Evolutionary conservation across 2,888 invertebrate genomes (phyloP).

Genomic region (Drosophila barbarae): DNA sequence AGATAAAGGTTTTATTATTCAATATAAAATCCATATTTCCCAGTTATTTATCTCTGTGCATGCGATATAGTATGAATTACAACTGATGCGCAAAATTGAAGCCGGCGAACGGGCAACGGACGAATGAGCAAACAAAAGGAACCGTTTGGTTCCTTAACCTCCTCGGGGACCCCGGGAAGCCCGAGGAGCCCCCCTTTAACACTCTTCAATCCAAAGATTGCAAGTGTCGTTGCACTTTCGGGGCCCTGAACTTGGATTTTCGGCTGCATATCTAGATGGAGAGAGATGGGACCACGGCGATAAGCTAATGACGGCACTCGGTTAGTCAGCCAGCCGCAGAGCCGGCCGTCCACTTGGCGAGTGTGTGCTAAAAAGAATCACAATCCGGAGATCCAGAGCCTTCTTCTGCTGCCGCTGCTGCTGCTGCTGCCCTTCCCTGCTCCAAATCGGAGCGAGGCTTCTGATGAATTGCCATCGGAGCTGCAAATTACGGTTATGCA

Average conservation of each 20-base stretch:
- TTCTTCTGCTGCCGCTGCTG: background rate
- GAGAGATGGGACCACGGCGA: slow-evolving; percentile 45
- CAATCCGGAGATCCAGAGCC: slow-evolving; percentile 12
- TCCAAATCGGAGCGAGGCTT: slow-evolving; percentile 16
- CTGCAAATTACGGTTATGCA: slow-evolving; percentile 70
- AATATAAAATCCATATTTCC: background rate
- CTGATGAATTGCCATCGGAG: slow-evolving; percentile 71
- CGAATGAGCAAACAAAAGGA: slow-evolving; percentile 64
- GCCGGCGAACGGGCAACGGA: slow-evolving; percentile 59
- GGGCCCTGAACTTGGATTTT: slow-evolving; percentile 48
- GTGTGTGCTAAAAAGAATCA: slow-evolving; percentile 57
- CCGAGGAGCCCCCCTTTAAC: slow-evolving; percentile 12
- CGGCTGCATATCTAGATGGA: slow-evolving; percentile 48
- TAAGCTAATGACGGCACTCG: slow-evolving; percentile 62
- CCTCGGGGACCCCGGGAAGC: background rate
- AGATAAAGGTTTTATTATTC: too few species aligned
- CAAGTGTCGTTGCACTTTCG: slow-evolving; percentile 69
- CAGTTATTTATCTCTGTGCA: slow-evolving; percentile 1
- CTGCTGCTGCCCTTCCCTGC: slow-evolving; percentile 5
- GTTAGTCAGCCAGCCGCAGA: slow-evolving; percentile 67
- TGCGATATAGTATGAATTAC: slow-evolving; percentile 65
- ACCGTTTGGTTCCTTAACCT: slow-evolving; percentile 43
- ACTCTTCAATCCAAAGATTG: slow-evolving; percentile 18
- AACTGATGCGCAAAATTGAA: slow-evolving; percentile 75
- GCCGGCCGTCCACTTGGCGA: slow-evolving; percentile 56